Evolutionary conservation across 2,797 vertebrate genomes (phyloP).

Genomic region (Lophotriccus pileatus): DNA sequence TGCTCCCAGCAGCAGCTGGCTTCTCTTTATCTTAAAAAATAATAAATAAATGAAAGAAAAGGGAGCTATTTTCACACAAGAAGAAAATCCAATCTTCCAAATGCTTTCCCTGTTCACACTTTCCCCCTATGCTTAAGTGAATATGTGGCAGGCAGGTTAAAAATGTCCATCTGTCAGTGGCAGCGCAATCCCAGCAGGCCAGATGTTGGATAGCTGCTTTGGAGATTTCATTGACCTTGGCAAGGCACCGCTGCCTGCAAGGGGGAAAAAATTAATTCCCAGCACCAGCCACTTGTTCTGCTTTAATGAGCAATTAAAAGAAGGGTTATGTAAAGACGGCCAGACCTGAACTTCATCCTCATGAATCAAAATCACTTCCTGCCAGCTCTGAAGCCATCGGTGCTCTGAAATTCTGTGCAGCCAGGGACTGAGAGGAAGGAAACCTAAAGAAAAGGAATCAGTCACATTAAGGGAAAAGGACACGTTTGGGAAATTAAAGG

Average conservation of each 20-base stretch:
- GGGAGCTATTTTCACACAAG: background rate
- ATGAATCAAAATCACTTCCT: background rate
- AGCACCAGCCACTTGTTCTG: background rate
- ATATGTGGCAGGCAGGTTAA: background rate
- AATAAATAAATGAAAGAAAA: background rate
- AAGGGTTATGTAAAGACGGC: conserved; percentile 48
- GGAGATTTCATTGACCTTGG: conserved; percentile 34
- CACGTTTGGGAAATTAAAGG: background rate
- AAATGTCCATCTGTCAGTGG: background rate
- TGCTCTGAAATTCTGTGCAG: background rate
- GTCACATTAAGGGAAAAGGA: background rate
- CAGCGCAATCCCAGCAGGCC: background rate
- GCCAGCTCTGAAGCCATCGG: background rate
- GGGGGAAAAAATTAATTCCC: background rate
- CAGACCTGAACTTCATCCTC: background rate
- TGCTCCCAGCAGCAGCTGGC: background rate
- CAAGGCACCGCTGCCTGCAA: background rate
- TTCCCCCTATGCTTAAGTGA: background rate
- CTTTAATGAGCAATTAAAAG: conserved; percentile 53
- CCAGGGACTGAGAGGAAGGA: background rate
- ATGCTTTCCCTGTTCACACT: background rate
- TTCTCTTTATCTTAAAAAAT: background rate
- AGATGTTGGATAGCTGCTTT: background rate
- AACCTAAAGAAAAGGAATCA: background rate
- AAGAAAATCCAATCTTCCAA: background rate